Evolutionary conservation across 2,888 invertebrate genomes (phyloP).

Genomic region (Eilema sororculum): DNA sequence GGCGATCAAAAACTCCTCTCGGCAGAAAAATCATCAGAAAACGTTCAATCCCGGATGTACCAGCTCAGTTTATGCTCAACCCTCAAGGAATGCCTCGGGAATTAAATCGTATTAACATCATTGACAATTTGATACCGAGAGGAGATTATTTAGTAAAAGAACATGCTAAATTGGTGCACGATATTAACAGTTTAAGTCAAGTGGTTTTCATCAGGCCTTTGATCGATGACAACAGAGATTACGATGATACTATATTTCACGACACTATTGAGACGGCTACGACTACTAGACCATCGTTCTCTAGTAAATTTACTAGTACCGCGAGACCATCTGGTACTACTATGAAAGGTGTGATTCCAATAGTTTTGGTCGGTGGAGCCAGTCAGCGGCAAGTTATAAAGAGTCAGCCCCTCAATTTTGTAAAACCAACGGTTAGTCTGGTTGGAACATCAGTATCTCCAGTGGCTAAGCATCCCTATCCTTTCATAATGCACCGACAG

Average conservation of each 20-base stretch:
- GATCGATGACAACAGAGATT: slow-evolving; percentile 70
- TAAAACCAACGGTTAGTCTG: slow-evolving; percentile 69
- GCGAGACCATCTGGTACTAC: slow-evolving; percentile 47
- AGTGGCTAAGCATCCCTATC: slow-evolving; percentile 74
- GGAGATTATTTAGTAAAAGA: slow-evolving; percentile 64
- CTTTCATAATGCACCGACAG: slow-evolving; percentile 71
- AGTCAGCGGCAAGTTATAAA: slow-evolving; percentile 69
- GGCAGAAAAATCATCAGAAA: slow-evolving; percentile 38
- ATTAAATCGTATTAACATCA: slow-evolving; percentile 33
- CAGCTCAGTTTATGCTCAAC: slow-evolving; percentile 33
- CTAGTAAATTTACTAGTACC: slow-evolving; percentile 32
- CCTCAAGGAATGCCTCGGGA: slow-evolving; percentile 30
- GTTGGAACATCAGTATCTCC: slow-evolving; percentile 77
- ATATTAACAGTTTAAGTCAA: slow-evolving; percentile 79
- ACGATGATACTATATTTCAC: slow-evolving; percentile 78
- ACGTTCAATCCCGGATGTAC: slow-evolving; percentile 33
- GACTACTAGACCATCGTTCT: slow-evolving; percentile 23
- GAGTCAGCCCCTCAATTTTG: slow-evolving; percentile 64
- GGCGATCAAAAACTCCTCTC: slow-evolving; percentile 46
- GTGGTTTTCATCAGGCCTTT: slow-evolving; percentile 72
- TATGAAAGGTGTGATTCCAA: slow-evolving; percentile 65
- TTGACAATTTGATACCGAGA: slow-evolving; percentile 46
- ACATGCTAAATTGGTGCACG: slow-evolving; percentile 81
- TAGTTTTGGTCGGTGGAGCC: slow-evolving; percentile 73
- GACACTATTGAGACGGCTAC: slow-evolving; percentile 77